Evolutionary conservation across 2,888 invertebrate genomes (phyloP), one percentile per base, ranked within the genome.

Genomic region (Leptogaster cylindrica): DNA sequence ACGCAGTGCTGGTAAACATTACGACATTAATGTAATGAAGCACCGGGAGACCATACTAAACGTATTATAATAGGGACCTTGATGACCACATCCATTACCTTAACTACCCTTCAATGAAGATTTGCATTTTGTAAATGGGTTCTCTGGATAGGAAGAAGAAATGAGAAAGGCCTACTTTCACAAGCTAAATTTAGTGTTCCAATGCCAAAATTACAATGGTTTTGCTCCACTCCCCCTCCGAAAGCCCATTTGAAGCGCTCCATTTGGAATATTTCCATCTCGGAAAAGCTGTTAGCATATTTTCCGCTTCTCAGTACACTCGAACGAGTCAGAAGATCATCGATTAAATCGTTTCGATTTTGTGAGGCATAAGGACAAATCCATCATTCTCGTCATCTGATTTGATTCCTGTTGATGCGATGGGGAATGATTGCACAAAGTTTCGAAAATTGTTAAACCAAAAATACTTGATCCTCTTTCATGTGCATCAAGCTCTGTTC

Each of bases 41-140:
- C 16, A 2, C 20, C 50, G 8, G 16, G 3, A 46, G 14, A 8
- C 52, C 20, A 20, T 33, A 23, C 41, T 10, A n/a, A 10, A 10
- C 10, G 16, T n/a, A 36, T 27, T 25, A 55, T 36, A 55, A 55
- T 8, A 23, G 7, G 31, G 23, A 23, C 10, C 52, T 55, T 55
- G 55, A 55, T 39, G 55, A 55, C 55, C 55, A 39, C 52, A 52
- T 52, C 31, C 52, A 31, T 52, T 52, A 39, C 36, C 18, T 23
- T 36, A 36, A 55, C 36, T 20, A 55, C 23, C 14, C 39, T 23
- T 55, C 36, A 55, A 36, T 55, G 31, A 16, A 23, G 18, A 20
- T 55, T 55, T 55, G 36, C 55, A 55, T 55, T 55, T 55, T 55
- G n/a, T 10, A 39, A 55, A 36, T 39, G 55, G 12, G 23, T 55